A percentile compares a stretch with the other conserved stretches of the same genome.
These are phyloP conservation scores for Hyppa rectilinea DNA, from an alignment of 2,888 invertebrate genomes.

Conservation along the genomic window DNA sequence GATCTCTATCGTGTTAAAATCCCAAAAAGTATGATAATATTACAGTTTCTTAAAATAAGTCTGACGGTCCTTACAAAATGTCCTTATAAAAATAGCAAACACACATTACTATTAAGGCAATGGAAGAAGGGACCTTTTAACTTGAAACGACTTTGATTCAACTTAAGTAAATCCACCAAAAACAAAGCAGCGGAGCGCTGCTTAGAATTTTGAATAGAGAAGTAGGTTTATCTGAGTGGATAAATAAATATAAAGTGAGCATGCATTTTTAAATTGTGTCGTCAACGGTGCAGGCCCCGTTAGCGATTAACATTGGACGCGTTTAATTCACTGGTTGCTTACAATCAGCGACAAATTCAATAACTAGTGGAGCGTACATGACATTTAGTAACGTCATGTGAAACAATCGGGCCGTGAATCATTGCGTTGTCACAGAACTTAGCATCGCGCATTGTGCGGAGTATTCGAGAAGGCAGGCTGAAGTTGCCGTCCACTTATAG, in stretches of 20 bases:
- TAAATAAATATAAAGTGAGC: constrained; percentile 54
- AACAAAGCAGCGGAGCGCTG: constrained; percentile 60
- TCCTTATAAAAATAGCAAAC: constrained; percentile 34
- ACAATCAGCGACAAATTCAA: constrained; percentile 44
- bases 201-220: constrained; percentile 62
- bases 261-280: constrained; percentile 54
- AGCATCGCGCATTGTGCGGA: constrained; percentile 60
- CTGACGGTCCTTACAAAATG: constrained; percentile 15
- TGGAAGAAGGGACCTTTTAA: constrained; percentile 45
- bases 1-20: background rate
- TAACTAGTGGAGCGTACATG: constrained; percentile 59
- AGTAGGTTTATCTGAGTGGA: constrained; percentile 54
- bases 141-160: constrained; percentile 55
- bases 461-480: constrained; percentile 72
- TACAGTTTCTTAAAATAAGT: background rate
- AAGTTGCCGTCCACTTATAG: constrained; percentile 72
- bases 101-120: constrained; percentile 51
- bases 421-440: constrained; percentile 62
- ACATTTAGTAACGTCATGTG: constrained; percentile 69
- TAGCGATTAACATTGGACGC: constrained; percentile 40
- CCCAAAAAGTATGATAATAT: background rate
- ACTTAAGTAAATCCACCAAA: constrained; percentile 61
- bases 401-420: constrained; percentile 76
- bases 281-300: constrained; percentile 36
- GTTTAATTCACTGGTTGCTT: constrained; percentile 53